A percentile compares a stretch with the other conserved stretches of the same genome.
Evolutionary conservation across 2,797 vertebrate species (phyloP).

Genomic region (Buphagus erythrorhynchus): DNA sequence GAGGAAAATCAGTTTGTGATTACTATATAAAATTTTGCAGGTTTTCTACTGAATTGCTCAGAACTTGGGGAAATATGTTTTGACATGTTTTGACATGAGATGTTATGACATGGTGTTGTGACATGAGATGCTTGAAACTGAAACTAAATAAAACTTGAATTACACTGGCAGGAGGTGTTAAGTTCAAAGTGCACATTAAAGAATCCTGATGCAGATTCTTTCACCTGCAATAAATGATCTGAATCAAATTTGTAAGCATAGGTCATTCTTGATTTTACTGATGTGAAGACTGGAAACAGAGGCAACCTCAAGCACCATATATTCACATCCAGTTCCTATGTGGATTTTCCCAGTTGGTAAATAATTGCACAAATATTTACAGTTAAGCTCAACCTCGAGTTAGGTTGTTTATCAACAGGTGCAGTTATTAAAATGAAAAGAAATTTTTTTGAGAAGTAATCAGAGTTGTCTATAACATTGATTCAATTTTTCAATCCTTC

Average conservation of each 20-base stretch:
- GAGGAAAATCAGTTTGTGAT: background rate
- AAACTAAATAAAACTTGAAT: background rate
- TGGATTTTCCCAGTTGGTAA: background rate
- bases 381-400: background rate
- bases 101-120: background rate
- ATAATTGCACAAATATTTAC: background rate
- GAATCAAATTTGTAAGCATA: background rate
- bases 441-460: accelerated
- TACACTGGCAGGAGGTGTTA: background rate
- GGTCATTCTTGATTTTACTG: background rate
- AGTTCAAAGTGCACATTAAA: background rate
- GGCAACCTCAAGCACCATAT: background rate
- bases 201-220: background rate
- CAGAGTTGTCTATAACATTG: accelerated
- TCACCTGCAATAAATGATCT: background rate
- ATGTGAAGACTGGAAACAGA: background rate
- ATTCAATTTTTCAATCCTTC: background rate
- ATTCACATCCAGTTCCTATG: background rate
- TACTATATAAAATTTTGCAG: background rate
- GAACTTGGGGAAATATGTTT: background rate
- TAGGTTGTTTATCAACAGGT: background rate
- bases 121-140: background rate
- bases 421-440: background rate
- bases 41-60: background rate
- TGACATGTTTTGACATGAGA: no score